These are phyloP conservation scores for Falco cherrug DNA, from an alignment of 2,797 vertebrate genomes.

Conservation along the genomic window DNA sequence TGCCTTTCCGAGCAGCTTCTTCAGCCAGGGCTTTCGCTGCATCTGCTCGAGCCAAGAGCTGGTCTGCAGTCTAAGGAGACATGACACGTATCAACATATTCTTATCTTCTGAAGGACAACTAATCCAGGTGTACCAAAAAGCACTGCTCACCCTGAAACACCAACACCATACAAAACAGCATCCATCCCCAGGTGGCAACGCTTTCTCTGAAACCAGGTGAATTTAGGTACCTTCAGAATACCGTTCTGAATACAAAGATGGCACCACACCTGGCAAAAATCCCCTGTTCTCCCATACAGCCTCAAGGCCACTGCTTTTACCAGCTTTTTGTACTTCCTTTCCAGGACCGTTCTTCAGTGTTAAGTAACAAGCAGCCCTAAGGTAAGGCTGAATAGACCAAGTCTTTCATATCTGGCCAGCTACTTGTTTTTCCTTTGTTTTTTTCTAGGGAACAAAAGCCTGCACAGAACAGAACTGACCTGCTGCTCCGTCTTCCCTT, in stretches of 20 bases:
- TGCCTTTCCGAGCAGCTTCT: slow-evolving; percentile 91
- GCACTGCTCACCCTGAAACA: background rate
- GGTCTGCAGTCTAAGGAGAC: slow-evolving; percentile 91
- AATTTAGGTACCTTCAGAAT: background rate
- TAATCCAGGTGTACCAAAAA: background rate
- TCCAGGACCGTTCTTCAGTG: background rate
- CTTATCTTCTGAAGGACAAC: background rate
- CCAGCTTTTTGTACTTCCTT: background rate
- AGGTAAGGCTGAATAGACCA: background rate
- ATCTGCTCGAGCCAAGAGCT: slow-evolving; percentile 92
- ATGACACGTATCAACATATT: background rate
- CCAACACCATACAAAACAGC: fast-evolving
- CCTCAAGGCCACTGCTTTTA: background rate
- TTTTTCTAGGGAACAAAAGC: background rate
- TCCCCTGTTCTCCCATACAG: background rate
- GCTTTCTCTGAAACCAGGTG: background rate
- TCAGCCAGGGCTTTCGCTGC: slow-evolving; percentile 95
- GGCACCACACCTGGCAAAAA: background rate
- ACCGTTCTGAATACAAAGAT: background rate
- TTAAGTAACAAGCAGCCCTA: background rate
- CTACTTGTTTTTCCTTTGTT: background rate
- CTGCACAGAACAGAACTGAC: slow-evolving; percentile 71
- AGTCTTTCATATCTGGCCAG: background rate
- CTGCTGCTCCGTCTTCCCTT: slow-evolving; percentile 95
- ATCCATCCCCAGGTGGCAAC: background rate